A percentile compares a stretch with the other conserved stretches of the same genome.
These are phyloP conservation scores for Miichthys miiuy DNA, from an alignment of 2,797 vertebrate species.

Conservation along the genomic window DNA sequence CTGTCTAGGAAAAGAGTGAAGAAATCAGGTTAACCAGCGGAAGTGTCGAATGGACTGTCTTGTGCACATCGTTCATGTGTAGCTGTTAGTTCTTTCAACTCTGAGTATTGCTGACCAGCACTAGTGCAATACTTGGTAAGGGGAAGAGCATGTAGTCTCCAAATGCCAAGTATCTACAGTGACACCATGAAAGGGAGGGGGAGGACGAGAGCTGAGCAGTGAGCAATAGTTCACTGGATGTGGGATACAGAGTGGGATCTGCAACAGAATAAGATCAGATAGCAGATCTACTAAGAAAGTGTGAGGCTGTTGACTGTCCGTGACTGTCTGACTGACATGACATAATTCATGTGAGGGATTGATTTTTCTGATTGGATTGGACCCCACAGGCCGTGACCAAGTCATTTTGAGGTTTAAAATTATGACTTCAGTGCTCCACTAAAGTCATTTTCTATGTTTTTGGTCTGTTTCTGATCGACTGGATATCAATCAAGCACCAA, in stretches of 20 bases:
- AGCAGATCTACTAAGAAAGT: conserved; percentile 75
- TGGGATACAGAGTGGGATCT: conserved; percentile 79
- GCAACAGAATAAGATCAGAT: conserved; percentile 80
- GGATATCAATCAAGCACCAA: conserved; percentile 42
- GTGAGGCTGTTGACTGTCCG: conserved; percentile 54
- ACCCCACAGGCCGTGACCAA: conserved; percentile 40
- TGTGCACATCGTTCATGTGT: conserved; percentile 8
- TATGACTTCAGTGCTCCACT: conserved; percentile 27
- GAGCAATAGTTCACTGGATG: conserved; percentile 81
- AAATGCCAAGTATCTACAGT: conserved; percentile 85
- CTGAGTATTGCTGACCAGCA: conserved; percentile 34
- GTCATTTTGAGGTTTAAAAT: conserved; percentile 46
- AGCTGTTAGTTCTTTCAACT: conserved; percentile 25
- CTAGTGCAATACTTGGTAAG: conserved; percentile 58
- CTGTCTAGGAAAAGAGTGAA: not conserved
- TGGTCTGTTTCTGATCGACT: conserved; percentile 41
- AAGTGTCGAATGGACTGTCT: not conserved
- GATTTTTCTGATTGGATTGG: conserved; percentile 59
- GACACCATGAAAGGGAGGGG: conserved; percentile 77
- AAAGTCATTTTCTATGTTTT: conserved; percentile 40
- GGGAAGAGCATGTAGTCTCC: conserved; percentile 71
- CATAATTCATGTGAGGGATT: conserved; percentile 30
- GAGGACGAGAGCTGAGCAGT: conserved; percentile 79
- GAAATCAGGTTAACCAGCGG: not conserved
- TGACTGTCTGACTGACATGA: not conserved